Percentiles rank a stretch among this genome's conserved stretches.
These are phyloP conservation scores for Halcyon malimbica DNA, from an alignment of 2,113 vertebrate species.

Conservation along the genomic window DNA sequence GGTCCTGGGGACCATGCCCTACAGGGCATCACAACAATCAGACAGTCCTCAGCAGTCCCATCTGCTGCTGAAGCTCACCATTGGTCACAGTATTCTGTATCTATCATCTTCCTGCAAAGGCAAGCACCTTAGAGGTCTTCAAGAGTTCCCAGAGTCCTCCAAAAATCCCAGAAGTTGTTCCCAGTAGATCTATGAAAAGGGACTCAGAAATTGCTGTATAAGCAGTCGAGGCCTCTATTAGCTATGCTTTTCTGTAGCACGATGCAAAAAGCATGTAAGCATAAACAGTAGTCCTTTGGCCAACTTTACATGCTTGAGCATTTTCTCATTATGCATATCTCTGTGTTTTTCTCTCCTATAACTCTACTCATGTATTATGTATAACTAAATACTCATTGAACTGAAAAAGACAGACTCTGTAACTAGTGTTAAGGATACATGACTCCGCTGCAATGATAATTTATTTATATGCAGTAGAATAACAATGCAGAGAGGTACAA, in stretches of 20 bases:
- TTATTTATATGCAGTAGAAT: background rate
- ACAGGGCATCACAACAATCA: background rate
- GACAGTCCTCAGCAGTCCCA: background rate
- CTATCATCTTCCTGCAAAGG: background rate
- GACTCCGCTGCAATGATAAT: background rate
- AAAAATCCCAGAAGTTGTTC: background rate
- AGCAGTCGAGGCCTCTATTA: background rate
- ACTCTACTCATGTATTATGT: background rate
- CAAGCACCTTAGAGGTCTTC: background rate
- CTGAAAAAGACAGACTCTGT: background rate
- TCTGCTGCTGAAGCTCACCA: background rate
- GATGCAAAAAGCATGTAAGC: background rate
- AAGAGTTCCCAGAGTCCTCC: background rate
- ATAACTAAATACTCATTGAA: background rate
- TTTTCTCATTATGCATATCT: background rate
- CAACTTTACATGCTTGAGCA: background rate
- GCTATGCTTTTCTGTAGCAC: fast-evolving
- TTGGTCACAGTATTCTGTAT: background rate
- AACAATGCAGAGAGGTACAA: background rate
- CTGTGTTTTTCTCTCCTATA: background rate
- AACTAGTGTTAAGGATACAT: background rate
- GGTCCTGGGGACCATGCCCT: background rate
- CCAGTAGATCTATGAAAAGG: background rate
- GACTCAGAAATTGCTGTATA: background rate
- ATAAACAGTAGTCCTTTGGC: fast-evolving